Conservation (phyloP, 2,888 invertebrate species). For the Polymixis flavicincta region DNA sequence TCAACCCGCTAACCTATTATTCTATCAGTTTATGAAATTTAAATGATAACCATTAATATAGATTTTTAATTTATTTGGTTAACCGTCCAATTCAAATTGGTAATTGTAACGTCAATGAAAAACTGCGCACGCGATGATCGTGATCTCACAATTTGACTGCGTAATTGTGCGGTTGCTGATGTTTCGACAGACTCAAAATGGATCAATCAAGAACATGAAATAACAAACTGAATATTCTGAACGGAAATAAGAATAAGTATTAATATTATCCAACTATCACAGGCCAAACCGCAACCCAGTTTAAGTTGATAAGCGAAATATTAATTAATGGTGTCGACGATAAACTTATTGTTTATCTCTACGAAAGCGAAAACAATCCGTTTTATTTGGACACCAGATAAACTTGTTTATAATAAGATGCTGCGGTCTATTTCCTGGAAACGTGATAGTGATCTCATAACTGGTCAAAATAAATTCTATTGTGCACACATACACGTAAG, state of each 20-base stretch:
- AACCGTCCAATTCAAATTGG: slow-evolving; percentile 47
- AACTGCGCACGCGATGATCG: slow-evolving; percentile 50
- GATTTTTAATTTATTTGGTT: slow-evolving; percentile 46
- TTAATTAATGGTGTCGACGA: slow-evolving; percentile 85
- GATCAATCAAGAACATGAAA: slow-evolving; percentile 52
- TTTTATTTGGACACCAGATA: slow-evolving; percentile 72
- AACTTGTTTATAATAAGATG: slow-evolving; percentile 77
- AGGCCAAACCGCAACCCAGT: slow-evolving; percentile 73
- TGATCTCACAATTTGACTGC: slow-evolving; percentile 42
- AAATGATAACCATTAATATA: slow-evolving; percentile 40
- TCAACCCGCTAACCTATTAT: slow-evolving; percentile 60
- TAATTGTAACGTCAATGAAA: slow-evolving; percentile 54
- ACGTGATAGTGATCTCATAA: slow-evolving; percentile 57
- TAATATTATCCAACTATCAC: slow-evolving; percentile 62
- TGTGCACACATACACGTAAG: slow-evolving; percentile 19
- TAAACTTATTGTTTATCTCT: slow-evolving; percentile 79
- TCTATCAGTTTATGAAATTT: slow-evolving; percentile 32
- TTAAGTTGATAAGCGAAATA: slow-evolving; percentile 79
- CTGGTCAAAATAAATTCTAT: slow-evolving; percentile 41
- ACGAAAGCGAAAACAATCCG: slow-evolving; percentile 83
- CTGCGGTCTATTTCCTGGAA: slow-evolving; percentile 73
- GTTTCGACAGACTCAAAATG: slow-evolving; percentile 43
- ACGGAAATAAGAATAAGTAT: slow-evolving; percentile 65
- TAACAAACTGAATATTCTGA: slow-evolving; percentile 49
- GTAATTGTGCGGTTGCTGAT: slow-evolving; percentile 47